Evolutionary conservation across 2,888 invertebrate genomes (phyloP), one percentile per base, ranked within the genome.

Genomic region (Leptinotarsa peninsularis): DNA sequence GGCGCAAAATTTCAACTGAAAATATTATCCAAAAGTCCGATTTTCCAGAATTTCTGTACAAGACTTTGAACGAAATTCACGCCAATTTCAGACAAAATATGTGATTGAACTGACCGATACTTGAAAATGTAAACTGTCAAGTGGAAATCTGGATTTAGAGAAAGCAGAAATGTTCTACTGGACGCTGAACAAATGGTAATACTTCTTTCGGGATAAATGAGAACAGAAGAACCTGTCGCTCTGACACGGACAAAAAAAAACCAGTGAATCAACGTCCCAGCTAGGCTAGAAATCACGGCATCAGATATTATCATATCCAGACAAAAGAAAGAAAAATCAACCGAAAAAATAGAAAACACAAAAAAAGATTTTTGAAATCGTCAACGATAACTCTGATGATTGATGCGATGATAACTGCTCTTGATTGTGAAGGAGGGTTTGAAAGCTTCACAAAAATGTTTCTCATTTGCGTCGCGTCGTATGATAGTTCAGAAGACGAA

Each of bases 1-100:
- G 82, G 83, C 72, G 81, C 27, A 52, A 52, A 54, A 63, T 79
- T 49, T 72, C 76, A 67, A 74, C 66, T 52, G 74, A 67, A 67
- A 74, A 76, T 15, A 72, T 74, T 52, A 74, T 78, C 50, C 67
- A 74, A 18, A 78, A 76, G 67, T 54, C 58, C 49, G 72, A 78
- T 69, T 78, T 78, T 76, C 76, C 76, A 66, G 33, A 56, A 49
- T 66, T 78, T 43, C 54, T 71, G 21, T 52, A n/a, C 13, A 54
- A 18, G 33, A 27, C 52, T 27, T 27, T 54, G 7, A 56, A 52
- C 49, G 23, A 18, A 50, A 54, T 69, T 27, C 7, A 33, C 17
- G 56, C 18, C n/a, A 52, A 27, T 7, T 15, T 18, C 49, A 69
- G n/a, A 27, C 49, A 69, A 69, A 54, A 69, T 21, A 10, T 50